Evolutionary conservation across 2,797 vertebrate species (phyloP).

Genomic region (Hipposideros larvatus): DNA sequence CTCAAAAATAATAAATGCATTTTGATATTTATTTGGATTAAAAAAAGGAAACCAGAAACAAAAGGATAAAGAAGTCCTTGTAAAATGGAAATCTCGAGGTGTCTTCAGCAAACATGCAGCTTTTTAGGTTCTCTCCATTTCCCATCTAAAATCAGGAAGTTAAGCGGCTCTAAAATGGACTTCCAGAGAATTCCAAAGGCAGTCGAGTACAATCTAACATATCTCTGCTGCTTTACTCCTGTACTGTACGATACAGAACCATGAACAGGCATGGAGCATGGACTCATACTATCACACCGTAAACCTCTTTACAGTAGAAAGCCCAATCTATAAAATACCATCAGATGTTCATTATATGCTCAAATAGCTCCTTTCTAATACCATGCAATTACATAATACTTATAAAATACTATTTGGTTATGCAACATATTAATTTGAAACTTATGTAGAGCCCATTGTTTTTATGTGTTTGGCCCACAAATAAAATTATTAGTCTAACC

Average conservation of each 20-base stretch:
- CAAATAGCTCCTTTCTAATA: background rate
- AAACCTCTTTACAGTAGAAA: background rate
- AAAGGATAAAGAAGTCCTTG: background rate
- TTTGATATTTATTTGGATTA: constrained; percentile 48
- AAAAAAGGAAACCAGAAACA: background rate
- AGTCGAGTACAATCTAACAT: background rate
- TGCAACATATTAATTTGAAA: background rate
- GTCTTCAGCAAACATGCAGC: background rate
- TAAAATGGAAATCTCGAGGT: background rate
- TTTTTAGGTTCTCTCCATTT: background rate
- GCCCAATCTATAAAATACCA: background rate
- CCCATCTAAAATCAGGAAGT: background rate
- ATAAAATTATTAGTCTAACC: background rate
- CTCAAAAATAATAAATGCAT: background rate
- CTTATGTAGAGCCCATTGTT: background rate
- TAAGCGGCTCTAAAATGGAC: background rate
- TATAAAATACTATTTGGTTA: background rate
- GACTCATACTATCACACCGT: background rate
- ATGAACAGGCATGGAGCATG: background rate
- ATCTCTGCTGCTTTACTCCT: background rate
- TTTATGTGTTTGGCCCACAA: background rate
- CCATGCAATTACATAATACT: background rate
- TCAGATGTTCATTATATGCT: background rate
- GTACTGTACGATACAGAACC: background rate
- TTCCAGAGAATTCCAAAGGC: background rate